These are phyloP conservation scores for Silurus meridionalis DNA, from an alignment of 2,113 vertebrate species.

Conservation along the genomic window DNA sequence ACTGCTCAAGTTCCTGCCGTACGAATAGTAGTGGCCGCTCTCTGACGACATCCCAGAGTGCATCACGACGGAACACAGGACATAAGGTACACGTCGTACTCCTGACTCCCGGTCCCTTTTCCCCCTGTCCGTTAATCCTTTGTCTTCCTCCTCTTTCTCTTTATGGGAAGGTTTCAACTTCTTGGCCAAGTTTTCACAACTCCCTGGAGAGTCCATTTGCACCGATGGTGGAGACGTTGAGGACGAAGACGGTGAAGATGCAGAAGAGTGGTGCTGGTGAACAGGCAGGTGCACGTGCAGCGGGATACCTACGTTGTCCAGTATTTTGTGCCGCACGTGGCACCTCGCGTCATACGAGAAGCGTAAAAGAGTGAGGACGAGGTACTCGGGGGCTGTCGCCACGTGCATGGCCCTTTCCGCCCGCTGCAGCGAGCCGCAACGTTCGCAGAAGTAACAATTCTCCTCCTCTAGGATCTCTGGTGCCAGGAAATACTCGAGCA, in stretches of 20 bases:
- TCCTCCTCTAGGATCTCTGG: constrained; percentile 94
- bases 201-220: constrained; percentile 82
- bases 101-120: constrained; percentile 2
- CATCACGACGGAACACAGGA: constrained; percentile 92
- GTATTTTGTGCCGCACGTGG: constrained; percentile 92
- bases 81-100: constrained; percentile 73
- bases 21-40: constrained; percentile 97
- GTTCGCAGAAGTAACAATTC: constrained; percentile 96
- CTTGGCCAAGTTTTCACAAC: constrained; percentile 90
- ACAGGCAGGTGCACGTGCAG: constrained; percentile 85
- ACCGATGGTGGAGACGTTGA: constrained; percentile 61
- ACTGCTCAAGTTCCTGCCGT: constrained; percentile 82
- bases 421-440: constrained; percentile 89
- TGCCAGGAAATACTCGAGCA: constrained; percentile 94
- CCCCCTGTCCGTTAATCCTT: constrained; percentile 41
- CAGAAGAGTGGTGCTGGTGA: constrained; percentile 56
- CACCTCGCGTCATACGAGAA: constrained; percentile 95
- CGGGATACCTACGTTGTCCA: constrained; percentile 91
- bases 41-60: constrained; percentile 98
- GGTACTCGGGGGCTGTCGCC: constrained; percentile 90
- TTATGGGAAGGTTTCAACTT: constrained; percentile 90
- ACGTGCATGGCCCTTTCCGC: constrained; percentile 93
- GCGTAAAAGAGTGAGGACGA: constrained; percentile 93
- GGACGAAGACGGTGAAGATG: constrained; percentile 48
- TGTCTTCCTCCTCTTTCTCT: constrained; percentile 76